phyloP scores from a whole-genome alignment of 2,113 vertebrate species.

The Tylochromis polylepis region DNA sequence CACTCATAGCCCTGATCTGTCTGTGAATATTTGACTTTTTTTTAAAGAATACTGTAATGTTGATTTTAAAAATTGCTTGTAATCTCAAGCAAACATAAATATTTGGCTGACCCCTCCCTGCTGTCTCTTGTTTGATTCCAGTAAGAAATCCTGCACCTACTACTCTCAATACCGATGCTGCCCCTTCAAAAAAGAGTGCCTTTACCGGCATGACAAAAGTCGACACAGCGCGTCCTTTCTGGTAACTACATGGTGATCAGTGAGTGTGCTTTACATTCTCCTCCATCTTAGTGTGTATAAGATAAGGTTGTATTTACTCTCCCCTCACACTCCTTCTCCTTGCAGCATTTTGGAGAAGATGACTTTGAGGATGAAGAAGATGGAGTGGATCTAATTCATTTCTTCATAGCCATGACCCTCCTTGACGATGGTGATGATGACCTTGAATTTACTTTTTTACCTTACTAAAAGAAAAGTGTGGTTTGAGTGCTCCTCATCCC shows the following conservation, averaged over 20 bases:
- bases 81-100: neutral
- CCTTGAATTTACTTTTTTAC: slow-evolving; percentile 14
- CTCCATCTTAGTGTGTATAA: too few relatives aligned
- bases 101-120: accelerated
- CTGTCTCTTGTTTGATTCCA: neutral
- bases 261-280: neutral
- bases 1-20: neutral
- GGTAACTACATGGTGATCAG: slow-evolving; percentile 25
- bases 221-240: slow-evolving; percentile 5
- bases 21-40: neutral
- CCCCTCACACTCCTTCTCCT: neutral
- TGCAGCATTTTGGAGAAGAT: slow-evolving; percentile 40
- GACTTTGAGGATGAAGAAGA: slow-evolving; percentile 59
- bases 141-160: slow-evolving; percentile 82
- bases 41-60: too few relatives aligned
- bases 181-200: slow-evolving; percentile 84
- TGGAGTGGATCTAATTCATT: slow-evolving; percentile 49
- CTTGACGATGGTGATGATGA: slow-evolving; percentile 9
- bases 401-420: slow-evolving; percentile 64
- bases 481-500: slow-evolving; percentile 8
- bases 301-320: neutral
- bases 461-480: neutral
- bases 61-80: neutral
- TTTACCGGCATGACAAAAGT: slow-evolving; percentile 76
- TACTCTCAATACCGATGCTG: slow-evolving; percentile 73